phyloP scores from a whole-genome alignment of 2,888 invertebrate genomes.

The Harpalus rufipes region DNA sequence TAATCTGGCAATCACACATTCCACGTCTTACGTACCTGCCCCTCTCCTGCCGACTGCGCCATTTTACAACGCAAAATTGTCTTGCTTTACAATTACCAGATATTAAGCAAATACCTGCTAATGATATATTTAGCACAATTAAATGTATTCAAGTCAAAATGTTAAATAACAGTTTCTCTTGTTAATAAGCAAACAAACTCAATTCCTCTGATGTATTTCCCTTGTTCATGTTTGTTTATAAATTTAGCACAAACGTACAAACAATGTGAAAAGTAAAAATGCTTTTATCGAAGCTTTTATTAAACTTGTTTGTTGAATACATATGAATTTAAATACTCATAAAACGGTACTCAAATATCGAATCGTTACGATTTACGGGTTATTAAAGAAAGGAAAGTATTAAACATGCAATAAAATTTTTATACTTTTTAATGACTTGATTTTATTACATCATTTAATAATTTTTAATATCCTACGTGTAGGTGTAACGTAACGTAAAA shows the following conservation, averaged over 20 bases:
- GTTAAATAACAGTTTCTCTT: background rate
- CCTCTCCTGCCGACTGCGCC: background rate
- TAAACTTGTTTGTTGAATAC: background rate
- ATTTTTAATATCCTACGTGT: slow-evolving; percentile 16
- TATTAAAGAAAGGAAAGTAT: slow-evolving; percentile 29
- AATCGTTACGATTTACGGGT: slow-evolving; percentile 30
- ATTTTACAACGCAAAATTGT: slow-evolving; percentile 4
- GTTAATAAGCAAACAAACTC: background rate
- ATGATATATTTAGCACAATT: slow-evolving; percentile 39
- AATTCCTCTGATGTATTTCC: background rate
- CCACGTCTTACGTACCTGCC: slow-evolving; percentile 1
- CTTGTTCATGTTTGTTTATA: background rate
- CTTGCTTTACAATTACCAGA: slow-evolving; percentile 14
- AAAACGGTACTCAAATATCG: slow-evolving; percentile 32
- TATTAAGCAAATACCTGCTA: slow-evolving; percentile 37
- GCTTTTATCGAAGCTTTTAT: background rate
- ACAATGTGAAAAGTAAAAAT: background rate
- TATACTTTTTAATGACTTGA: slow-evolving; percentile 23
- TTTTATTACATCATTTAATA: background rate
- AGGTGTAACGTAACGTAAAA: background rate
- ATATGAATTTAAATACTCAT: slow-evolving; percentile 15
- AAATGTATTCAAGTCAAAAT: slow-evolving; percentile 4
- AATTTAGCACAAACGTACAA: background rate
- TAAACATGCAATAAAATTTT: slow-evolving; percentile 44
- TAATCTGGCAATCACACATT: slow-evolving; percentile 39